Conservation (phyloP, 2,797 vertebrate species). For the Apogon talboti region DNA sequence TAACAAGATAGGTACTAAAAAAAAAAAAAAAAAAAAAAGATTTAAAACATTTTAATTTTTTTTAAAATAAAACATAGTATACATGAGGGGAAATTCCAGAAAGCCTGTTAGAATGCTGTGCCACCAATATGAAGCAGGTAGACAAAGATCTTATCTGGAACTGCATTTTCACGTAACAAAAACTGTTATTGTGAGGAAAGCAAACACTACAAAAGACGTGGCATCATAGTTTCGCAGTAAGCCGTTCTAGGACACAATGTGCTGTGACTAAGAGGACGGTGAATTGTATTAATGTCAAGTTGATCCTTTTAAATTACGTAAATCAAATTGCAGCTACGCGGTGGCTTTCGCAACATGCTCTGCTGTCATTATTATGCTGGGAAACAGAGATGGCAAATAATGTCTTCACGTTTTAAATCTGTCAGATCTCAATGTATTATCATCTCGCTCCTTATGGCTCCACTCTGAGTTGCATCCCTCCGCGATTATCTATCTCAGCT, state of each 20-base stretch:
- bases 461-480: constrained; percentile 35
- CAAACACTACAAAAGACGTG: not conserved
- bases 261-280: constrained; percentile 54
- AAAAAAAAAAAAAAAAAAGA: too few species aligned
- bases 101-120: not conserved
- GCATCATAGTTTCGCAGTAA: constrained; percentile 11
- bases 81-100: not conserved
- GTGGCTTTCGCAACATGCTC: constrained; percentile 32
- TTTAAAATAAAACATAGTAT: too few species aligned
- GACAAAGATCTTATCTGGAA: constrained; percentile 1
- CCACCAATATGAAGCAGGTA: not conserved
- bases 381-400: constrained; percentile 56
- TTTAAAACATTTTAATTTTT: too few species aligned
- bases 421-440: constrained; percentile 69
- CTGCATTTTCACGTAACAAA: constrained; percentile 7
- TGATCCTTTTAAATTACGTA: constrained; percentile 50
- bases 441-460: constrained; percentile 57
- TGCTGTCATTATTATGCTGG: constrained; percentile 38
- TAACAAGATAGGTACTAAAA: too few species aligned
- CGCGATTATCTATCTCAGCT: constrained; percentile 60
- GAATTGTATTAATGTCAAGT: constrained; percentile 47
- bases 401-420: constrained; percentile 47
- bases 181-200: constrained; percentile 5
- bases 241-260: constrained; percentile 43
- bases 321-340: constrained; percentile 32